These are phyloP conservation scores for Drosophila planitibia DNA, from an alignment of 2,888 invertebrate species.

Conservation along the genomic window DNA sequence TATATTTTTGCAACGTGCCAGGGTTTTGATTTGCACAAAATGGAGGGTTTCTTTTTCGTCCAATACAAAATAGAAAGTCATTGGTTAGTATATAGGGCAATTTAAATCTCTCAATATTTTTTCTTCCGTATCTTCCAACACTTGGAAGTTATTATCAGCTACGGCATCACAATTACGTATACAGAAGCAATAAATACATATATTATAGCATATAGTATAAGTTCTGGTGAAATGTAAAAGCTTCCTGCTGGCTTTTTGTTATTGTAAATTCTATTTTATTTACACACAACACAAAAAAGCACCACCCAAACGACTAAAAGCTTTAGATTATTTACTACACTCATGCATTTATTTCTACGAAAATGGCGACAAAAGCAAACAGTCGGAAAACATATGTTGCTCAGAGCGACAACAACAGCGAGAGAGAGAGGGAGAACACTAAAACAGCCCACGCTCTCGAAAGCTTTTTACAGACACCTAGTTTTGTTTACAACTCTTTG, in stretches of 20 bases:
- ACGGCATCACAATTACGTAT: conserved; percentile 6
- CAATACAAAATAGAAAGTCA: conserved; percentile 4
- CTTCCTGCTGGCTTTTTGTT: conserved; percentile 58
- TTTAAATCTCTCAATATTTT: conserved; percentile 11
- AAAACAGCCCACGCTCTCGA: conserved; percentile 21
- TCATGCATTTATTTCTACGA: conserved; percentile 43
- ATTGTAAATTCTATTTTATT: conserved; percentile 68
- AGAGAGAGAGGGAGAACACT: conserved; percentile 2
- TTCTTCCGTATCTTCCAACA: conserved; percentile 18
- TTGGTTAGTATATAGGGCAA: conserved; percentile 11
- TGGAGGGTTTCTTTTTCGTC: not conserved
- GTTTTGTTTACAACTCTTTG: conserved; percentile 73
- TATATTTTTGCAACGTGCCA: conserved; percentile 42
- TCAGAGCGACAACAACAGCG: conserved; percentile 31
- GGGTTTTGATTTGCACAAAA: conserved; percentile 21
- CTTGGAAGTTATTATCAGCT: conserved; percentile 30
- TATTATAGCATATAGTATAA: conserved; percentile 53
- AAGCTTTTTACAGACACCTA: conserved; percentile 70
- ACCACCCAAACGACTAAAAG: conserved; percentile 52
- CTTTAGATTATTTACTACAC: conserved; percentile 61
- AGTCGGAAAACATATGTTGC: conserved; percentile 71
- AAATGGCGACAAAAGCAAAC: conserved; percentile 76
- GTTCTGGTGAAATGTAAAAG: conserved; percentile 77
- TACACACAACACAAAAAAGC: conserved; percentile 53
- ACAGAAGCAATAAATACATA: conserved; percentile 7